Evolutionary conservation across 2,888 invertebrate genomes (phyloP).

Genomic region (Leptogaster cylindrica): DNA sequence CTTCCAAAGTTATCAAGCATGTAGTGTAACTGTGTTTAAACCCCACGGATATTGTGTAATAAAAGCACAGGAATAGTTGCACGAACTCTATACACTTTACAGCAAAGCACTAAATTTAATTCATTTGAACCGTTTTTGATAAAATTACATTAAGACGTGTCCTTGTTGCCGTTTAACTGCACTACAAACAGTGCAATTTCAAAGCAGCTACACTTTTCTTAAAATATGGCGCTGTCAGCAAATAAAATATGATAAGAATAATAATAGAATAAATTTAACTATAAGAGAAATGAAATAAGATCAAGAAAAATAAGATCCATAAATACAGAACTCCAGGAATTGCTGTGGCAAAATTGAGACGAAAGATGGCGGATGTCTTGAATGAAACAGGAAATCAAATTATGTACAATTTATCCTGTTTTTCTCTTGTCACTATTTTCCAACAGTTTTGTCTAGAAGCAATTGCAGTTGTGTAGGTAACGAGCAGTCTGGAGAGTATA

Average conservation of each 20-base stretch:
- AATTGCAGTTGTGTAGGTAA: not conserved
- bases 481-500: not conserved
- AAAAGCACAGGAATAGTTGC: too few species aligned
- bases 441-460: constrained; percentile 2
- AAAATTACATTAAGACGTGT: too few species aligned
- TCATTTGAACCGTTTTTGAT: too few species aligned
- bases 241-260: constrained; percentile 22
- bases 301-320: constrained; percentile 17
- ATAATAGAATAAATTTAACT: not conserved
- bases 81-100: too few species aligned
- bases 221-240: constrained; percentile 2
- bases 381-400: constrained; percentile 38
- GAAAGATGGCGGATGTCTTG: not conserved
- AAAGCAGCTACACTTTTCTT: not conserved
- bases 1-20: too few species aligned
- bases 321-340: constrained; percentile 25
- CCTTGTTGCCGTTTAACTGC: too few species aligned
- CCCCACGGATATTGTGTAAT: too few species aligned
- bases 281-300: constrained; percentile 27
- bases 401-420: constrained; percentile 42
- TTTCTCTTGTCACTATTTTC: constrained; percentile 32
- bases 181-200: too few species aligned
- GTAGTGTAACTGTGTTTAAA: too few species aligned
- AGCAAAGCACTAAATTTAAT: too few species aligned
- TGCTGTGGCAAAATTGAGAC: not conserved